Evolutionary conservation across 1,140 invertebrate species (phyloP).

Genomic region (Drosophila watanabei): DNA sequence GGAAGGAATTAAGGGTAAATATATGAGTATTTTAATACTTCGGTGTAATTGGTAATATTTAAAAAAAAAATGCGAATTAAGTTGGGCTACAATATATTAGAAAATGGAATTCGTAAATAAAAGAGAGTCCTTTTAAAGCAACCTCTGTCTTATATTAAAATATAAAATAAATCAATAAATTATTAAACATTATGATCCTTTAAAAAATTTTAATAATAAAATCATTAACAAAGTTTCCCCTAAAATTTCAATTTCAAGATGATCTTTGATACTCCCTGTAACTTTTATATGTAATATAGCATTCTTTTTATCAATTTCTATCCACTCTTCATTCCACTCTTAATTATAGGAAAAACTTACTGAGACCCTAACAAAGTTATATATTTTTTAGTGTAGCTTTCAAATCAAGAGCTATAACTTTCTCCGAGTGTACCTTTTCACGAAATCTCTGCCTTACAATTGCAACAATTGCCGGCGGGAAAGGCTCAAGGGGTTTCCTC

Average conservation of each 20-base stretch:
- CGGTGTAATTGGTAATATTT: no score
- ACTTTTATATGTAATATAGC: neutral
- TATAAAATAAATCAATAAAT: neutral
- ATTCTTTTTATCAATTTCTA: no score
- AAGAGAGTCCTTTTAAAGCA: neutral
- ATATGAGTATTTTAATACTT: neutral
- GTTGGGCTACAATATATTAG: neutral
- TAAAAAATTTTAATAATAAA: neutral
- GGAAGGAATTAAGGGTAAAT: no score
- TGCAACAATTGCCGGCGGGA: conserved; percentile 49
- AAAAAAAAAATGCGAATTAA: neutral
- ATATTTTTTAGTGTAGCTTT: neutral
- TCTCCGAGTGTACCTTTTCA: conserved; percentile 42
- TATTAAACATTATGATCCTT: no score
- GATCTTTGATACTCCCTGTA: no score
- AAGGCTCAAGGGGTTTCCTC: conserved; percentile 53
- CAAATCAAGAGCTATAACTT: neutral
- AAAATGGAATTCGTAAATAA: neutral
- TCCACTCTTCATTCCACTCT: no score
- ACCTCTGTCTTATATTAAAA: neutral
- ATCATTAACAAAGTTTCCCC: neutral
- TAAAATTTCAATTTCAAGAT: neutral
- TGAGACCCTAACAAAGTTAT: neutral
- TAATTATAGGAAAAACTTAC: neutral
- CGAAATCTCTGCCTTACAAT: conserved; percentile 41